Conservation (phyloP, 2,797 vertebrate species). For the Gymnopithys bicolor region DNA sequence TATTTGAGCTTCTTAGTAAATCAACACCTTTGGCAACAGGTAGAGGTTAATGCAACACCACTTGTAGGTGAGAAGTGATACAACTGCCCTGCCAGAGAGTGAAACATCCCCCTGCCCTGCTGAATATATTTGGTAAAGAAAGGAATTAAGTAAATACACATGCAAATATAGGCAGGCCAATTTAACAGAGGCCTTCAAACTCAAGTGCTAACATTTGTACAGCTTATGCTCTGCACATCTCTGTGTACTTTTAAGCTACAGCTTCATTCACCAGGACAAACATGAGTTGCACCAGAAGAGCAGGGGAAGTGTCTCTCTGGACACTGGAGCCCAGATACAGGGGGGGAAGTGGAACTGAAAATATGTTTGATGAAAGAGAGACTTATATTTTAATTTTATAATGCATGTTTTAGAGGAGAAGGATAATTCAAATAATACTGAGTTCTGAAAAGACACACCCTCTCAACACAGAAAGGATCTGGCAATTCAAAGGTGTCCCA, state of each 20-base stretch:
- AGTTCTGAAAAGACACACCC: background rate
- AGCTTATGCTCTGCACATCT: background rate
- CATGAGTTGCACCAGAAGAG: background rate
- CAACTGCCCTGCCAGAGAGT: background rate
- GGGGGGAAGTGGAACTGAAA: background rate
- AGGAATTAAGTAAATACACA: conserved; percentile 9
- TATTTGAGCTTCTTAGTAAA: background rate
- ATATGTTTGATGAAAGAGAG: background rate
- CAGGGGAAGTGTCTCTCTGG: background rate
- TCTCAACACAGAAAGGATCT: fast-evolving
- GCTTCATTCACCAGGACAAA: conserved; percentile 23
- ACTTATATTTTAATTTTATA: background rate
- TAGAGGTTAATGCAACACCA: background rate
- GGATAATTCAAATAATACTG: background rate
- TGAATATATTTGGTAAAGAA: background rate
- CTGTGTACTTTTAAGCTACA: background rate
- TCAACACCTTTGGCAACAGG: background rate
- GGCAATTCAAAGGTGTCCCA: background rate
- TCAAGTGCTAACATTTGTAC: conserved; percentile 41
- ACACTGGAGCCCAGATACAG: background rate
- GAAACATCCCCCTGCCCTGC: background rate
- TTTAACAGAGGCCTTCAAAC: background rate
- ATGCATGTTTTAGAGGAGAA: background rate
- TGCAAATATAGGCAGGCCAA: background rate
- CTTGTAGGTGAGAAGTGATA: background rate